phyloP scores from a whole-genome alignment of 2,888 invertebrate genomes.

The Operophtera brumata region DNA sequence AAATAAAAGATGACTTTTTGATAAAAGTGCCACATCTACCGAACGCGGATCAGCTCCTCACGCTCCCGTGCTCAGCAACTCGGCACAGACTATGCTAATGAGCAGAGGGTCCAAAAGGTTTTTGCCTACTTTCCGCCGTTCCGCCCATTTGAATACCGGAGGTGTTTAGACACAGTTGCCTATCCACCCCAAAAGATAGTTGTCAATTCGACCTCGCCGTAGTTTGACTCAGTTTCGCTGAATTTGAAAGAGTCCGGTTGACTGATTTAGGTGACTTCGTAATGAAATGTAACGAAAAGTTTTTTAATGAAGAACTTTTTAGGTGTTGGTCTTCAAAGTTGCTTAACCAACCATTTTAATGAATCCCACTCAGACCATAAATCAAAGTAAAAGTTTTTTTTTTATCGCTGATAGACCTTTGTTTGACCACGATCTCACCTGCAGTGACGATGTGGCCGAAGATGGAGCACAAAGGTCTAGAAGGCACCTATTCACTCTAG shows the following conservation, averaged over 20 bases:
- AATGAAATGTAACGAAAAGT: slow-evolving; percentile 6
- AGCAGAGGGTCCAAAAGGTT: slow-evolving; percentile 51
- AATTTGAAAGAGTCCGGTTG: slow-evolving; percentile 18
- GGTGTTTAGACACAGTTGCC: slow-evolving; percentile 44
- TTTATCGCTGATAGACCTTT: too few species aligned
- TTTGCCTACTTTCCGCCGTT: slow-evolving; percentile 57
- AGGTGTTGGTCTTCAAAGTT: too few species aligned
- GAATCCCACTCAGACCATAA: too few species aligned
- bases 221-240: slow-evolving; percentile 42
- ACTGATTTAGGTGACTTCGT: slow-evolving; percentile 33
- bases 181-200: slow-evolving; percentile 22
- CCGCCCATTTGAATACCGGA: slow-evolving; percentile 57
- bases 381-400: too few species aligned
- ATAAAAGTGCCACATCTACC: slow-evolving; percentile 29
- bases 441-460: too few species aligned
- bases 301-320: background rate
- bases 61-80: slow-evolving; percentile 38
- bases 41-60: slow-evolving; percentile 30
- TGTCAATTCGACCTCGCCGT: slow-evolving; percentile 17
- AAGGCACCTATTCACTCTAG: too few species aligned
- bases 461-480: too few species aligned
- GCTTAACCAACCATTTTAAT: too few species aligned
- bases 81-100: slow-evolving; percentile 62
- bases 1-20: background rate
- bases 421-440: too few species aligned